Evolutionary conservation across 2,797 vertebrate species (phyloP), one percentile per base, ranked within the genome.

Genomic region (Argentina silus): DNA sequence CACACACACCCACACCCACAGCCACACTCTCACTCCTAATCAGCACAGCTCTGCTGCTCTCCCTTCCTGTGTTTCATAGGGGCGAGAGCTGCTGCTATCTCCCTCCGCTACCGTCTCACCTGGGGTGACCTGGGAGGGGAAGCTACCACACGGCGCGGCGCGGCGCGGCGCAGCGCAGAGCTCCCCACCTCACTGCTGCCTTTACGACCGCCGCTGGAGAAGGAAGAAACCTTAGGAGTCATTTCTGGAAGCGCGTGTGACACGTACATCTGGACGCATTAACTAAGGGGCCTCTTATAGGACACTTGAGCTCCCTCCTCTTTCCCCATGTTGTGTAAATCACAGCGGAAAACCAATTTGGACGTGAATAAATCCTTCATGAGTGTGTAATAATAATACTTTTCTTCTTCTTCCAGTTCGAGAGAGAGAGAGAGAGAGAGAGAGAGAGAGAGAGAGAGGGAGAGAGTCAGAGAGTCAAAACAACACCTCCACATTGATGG

Each of bases 51-150:
- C 75, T 83, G 80, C 82, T 88, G 88, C 88, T 90, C 89, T 86
- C 79, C 67, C 85, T 85, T 91, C 89, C 89, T 87, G 83, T 87
- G 81, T 86, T 86, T 86, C 78, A 85, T 88, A 83, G 67, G 83
- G 86, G 71, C 45, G 27, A 65, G 85, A 70, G 78, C 48, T 36
- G 27, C 27, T 36, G 88, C 88, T 87, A 87, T 88, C 89, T 77
- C 67, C 7, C 78, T 67, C 81, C 69, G 66, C 42, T 85, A 78
- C 73, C 80, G 21, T 36, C 72, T 91, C 82, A 90, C 90, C 88
- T 85, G 83, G 77, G 67, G 66, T 89, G 88, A 92, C 86, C 91
- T 69, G 75, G 76, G 84, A 85, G 80, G 77, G 71, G 85, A 89
- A 85, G 83, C 81, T 78, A 85, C 85, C 78, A 68, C 7, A 14